Evolutionary conservation across 2,888 invertebrate genomes (phyloP), one percentile per base, ranked within the genome.

Genomic region (Galerucella nymphaeae): DNA sequence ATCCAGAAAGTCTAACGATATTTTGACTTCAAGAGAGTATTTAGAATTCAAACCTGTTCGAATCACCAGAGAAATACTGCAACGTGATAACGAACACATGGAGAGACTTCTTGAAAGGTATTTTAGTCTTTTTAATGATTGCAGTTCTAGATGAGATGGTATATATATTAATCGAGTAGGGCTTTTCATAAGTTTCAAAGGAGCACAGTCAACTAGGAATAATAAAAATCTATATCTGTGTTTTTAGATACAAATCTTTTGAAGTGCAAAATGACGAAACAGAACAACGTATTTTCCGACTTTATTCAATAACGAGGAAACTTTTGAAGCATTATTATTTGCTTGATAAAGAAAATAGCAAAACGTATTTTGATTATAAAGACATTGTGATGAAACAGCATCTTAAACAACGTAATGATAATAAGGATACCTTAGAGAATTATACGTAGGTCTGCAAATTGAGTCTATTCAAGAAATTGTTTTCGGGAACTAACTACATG

Each of bases 51-150:
- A 58, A 30, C 58, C 58, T 5, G 14, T 58, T 14, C 30, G 23
- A 23, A n/a, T 58, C 3, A 30, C 58, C 13, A 58, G 58, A 13
- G 14, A 58, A 30, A 14, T 30, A 14, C 0, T 58, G 11, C 14
- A 58, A 14, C 13, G n/a, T 11, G 58, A 58, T 14, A 30, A n/a
- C 58, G 30, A 30, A 30, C 23, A 58, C 23, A 58, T 58, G 58
- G 30, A 20, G 30, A 30, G 4, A 58, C 30, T 58, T 30, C 58
- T 58, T 30, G 58, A 58, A 23, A 58, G 58, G 58, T 58, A 58
- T 45, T 45, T 23, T n/a, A n/a, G n/a, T n/a, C n/a, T n/a, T n/a
- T n/a, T n/a, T n/a, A n/a, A n/a, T n/a, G n/a, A n/a, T n/a, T n/a
- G n/a, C n/a, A n/a, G n/a, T n/a, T n/a, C n/a, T n/a, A n/a, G n/a